phyloP scores from a whole-genome alignment of 2,888 invertebrate species.

The Chaetoderma sp. region DNA sequence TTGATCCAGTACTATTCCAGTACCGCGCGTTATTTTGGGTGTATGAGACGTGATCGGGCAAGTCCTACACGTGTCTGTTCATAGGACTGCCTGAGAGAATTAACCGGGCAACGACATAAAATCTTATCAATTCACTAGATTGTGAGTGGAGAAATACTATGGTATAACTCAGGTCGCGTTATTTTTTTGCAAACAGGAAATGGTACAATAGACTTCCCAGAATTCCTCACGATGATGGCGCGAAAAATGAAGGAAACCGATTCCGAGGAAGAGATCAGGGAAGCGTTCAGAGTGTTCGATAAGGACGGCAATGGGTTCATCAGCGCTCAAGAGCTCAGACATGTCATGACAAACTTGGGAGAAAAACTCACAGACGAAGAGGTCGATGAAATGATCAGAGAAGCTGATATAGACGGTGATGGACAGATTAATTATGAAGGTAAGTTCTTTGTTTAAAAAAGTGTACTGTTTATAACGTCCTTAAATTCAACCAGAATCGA shows the following conservation, averaged over 20 bases:
- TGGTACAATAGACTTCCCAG: slow-evolving; percentile 99
- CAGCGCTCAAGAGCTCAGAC: slow-evolving; percentile 96
- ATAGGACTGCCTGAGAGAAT: no score
- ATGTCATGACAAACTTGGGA: slow-evolving; percentile 99
- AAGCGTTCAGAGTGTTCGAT: slow-evolving; percentile 97
- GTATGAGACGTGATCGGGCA: no score
- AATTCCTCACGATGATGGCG: slow-evolving; percentile 99
- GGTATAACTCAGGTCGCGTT: no score
- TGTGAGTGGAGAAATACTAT: no score
- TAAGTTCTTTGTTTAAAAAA: no score
- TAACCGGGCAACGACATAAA: no score
- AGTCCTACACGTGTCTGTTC: no score
- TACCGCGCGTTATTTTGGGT: no score
- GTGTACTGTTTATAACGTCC: no score
- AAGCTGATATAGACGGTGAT: slow-evolving; percentile 98
- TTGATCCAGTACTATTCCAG: no score
- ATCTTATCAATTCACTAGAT: no score
- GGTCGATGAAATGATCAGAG: slow-evolving; percentile 98
- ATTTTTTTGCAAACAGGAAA: slow-evolving; percentile 80
- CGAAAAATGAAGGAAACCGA: slow-evolving; percentile 99
- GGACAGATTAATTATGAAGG: slow-evolving; percentile 98
- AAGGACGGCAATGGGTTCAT: slow-evolving; percentile 99
- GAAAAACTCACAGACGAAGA: slow-evolving; percentile 99
- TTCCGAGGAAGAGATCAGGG: slow-evolving; percentile 97
- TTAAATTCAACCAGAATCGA: no score